Conservation (phyloP, 1,140 invertebrate species). For the Tetranychus urticae region DNA sequence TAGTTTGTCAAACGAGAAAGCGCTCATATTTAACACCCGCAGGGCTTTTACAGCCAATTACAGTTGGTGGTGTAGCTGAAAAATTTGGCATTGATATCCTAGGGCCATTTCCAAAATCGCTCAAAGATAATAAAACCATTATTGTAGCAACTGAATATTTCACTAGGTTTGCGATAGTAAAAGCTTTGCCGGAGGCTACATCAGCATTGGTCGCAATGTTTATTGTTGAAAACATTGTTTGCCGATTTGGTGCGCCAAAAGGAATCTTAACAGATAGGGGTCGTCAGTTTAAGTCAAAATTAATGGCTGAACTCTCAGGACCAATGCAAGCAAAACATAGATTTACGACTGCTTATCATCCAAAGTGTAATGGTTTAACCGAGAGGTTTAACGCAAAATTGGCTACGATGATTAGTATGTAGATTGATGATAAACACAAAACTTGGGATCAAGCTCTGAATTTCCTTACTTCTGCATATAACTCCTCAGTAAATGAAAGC, state of each 20-base stretch:
- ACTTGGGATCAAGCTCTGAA: conserved; percentile 24
- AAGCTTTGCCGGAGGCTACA: conserved; percentile 12
- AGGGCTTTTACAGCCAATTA: conserved; percentile 8
- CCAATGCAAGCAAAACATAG: conserved; percentile 3
- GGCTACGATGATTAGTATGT: conserved; percentile 10
- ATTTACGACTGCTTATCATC: conserved; percentile 4
- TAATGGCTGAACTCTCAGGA: conserved; percentile 1
- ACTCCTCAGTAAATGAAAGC: conserved; percentile 20
- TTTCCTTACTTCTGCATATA: conserved; percentile 23
- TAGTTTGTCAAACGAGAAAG: conserved; percentile 12
- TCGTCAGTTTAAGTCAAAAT: conserved; percentile 6
- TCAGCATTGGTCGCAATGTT: conserved; percentile 13
- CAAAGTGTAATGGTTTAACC: conserved; percentile 11
- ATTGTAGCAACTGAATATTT: conserved; percentile 16
- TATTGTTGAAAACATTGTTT: conserved; percentile 12
- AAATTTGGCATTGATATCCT: conserved; percentile 17
- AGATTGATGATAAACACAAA: conserved; percentile 15
- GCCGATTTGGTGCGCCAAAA: conserved; percentile 8
- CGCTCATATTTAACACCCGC: not conserved
- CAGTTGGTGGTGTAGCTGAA: conserved; percentile 10
- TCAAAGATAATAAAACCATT: conserved; percentile 14
- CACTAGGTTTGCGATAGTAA: conserved; percentile 16
- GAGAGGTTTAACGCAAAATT: conserved; percentile 12
- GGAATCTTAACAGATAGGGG: conserved; percentile 11
- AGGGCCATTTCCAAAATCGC: conserved; percentile 14